Base-by-base conservation (phyloP, 2,797 vertebrate species). In the Microctenopoma lineatum region DNA sequence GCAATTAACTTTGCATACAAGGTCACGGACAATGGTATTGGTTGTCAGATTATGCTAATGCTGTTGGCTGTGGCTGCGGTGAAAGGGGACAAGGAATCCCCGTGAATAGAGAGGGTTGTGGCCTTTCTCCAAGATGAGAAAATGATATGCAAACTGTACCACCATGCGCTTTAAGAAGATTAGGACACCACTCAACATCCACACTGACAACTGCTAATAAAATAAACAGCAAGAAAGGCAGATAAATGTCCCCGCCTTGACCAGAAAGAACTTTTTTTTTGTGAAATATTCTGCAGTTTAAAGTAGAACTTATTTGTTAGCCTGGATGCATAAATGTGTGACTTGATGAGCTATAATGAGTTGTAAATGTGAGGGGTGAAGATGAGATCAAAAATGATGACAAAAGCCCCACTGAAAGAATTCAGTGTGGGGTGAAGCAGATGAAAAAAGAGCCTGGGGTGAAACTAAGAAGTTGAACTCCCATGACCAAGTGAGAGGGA, bases 11-110 rank as follows among this genome's bases (percentile, higher is more conserved):
- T 92, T 90, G 91, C 90, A 91, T 92, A 92, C 87, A 92, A 91
- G 91, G 84, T 91, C 85, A 83, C 9, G 80, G 81, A 92, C 89
- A 92, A 93, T 86, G 62, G 86, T 78, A 70, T 83, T 87, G 85
- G 89, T 90, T 91, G 90, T 92, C 91, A 93, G 92, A 92, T 93
- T 92, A 92, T 92, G 92, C 80, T 89, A 93, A 93, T 92, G 86
- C 63, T 2, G 54, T 59, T 82, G 83, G 86, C 76, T 74, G 87
- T 83, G 78, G 84, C 74, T 69, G 74, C 68, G n/a, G 56, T 87
- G 80, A 90, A 90, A 86, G 86, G 75, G 77, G 77, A 78, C 71
- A 53, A 83, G 79, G 88, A 79, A 82, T 86, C 86, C 75, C 73
- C 75, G 85, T 90, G 90, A 93, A 93, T 88, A 71, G 87, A 73